Evolutionary conservation across 2,888 invertebrate species (phyloP), one percentile per base, ranked within the genome.

Genomic region (Tortricodes alternella): DNA sequence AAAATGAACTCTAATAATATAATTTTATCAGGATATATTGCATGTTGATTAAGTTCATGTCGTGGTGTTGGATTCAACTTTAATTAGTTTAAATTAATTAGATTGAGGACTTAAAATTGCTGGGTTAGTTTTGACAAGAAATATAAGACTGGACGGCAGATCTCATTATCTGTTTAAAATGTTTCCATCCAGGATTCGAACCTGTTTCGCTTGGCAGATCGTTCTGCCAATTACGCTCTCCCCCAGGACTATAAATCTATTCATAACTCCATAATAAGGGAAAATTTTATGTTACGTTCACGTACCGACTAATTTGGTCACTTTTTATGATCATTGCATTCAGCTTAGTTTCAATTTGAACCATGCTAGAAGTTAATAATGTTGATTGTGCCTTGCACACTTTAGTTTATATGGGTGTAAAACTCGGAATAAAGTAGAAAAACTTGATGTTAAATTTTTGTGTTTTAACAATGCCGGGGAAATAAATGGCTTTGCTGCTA

Each of bases 241-340:
- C 44, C 18, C 18, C 2, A 9, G 18, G 32, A 41, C 41, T 15
- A 23, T 56, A 56, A 56, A 56, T 56, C 56, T 56, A 56, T 56
- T 50, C 56, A 50, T 29, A 56, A 56, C 56, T 21, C 55, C 43
- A 44, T 56, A 56, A 56, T 50, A 56, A 56, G 50, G 50, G 27
- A 13, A 48, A 56, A 38, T 56, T 50, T 56, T 56, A 50, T 56
- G 43, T 56, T 38, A 56, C 37, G 32, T 44, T 24, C 23, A 43
- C 51, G 49, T 19, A 19, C 24, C 38, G 18, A 38, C 56, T 56
- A 56, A 56, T 56, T 56, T 56, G 56, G 56, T 56, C 49, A 50
- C 35, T 52, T 48, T 55, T 56, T 56, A 56, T 44, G 49, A 44
- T 50, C 50, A 56, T 56, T 32, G 32, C 44, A 18, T 24, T 8